Evolutionary conservation across 92 coral and sea anemone genomes (phyloP).

Genomic region (Phenganax stokvisi): DNA sequence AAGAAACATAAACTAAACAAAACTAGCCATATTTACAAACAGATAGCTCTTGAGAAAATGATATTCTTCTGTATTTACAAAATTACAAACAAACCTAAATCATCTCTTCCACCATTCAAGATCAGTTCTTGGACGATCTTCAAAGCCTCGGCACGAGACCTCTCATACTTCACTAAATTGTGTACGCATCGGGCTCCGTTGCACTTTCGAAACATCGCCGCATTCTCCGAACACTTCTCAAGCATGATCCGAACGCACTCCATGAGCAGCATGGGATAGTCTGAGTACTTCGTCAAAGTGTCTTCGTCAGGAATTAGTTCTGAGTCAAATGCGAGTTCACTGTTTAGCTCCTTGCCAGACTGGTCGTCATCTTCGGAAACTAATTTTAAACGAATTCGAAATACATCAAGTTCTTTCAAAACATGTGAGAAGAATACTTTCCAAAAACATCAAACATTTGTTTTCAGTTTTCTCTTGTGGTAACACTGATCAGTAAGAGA

Average conservation of each 20-base stretch:
- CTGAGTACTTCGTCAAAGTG: conserved; percentile 28
- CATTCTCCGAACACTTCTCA: conserved; percentile 70
- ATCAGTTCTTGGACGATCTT: conserved; percentile 81
- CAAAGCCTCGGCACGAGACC: conserved; percentile 77
- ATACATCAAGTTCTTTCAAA: no score
- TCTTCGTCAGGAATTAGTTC: conserved; percentile 24
- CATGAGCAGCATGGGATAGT: conserved; percentile 82
- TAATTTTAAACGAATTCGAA: not conserved
- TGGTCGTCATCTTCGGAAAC: not conserved
- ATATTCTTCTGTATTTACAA: not conserved
- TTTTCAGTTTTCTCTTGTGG: no score
- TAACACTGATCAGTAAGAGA: no score
- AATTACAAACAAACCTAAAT: conserved; percentile 56
- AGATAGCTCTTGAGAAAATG: not conserved
- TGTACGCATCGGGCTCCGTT: conserved; percentile 86
- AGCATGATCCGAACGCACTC: conserved; percentile 81
- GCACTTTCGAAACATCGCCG: conserved; percentile 79
- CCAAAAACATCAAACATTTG: no score
- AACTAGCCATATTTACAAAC: not conserved
- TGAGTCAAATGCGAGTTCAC: not conserved
- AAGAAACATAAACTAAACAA: no score
- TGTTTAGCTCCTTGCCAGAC: not conserved
- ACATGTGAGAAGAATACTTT: no score
- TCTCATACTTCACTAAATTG: conserved; percentile 72
- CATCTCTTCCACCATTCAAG: conserved; percentile 85